A percentile compares a stretch with the other conserved stretches of the same genome.
Evolutionary conservation across 1,140 invertebrate genomes (phyloP).

Genomic region (Dendrolimus punctatus): DNA sequence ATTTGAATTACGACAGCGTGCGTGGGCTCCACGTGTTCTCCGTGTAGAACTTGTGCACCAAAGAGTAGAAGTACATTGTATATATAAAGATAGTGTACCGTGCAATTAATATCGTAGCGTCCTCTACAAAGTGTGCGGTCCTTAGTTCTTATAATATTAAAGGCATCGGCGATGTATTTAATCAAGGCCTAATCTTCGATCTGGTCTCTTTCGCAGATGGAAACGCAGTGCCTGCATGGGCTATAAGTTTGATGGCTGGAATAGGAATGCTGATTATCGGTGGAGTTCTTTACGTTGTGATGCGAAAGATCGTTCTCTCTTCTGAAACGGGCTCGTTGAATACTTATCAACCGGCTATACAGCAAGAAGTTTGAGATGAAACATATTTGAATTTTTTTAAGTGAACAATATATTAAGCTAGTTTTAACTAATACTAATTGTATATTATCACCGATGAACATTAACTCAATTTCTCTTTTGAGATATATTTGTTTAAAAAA

Average conservation of each 20-base stretch:
- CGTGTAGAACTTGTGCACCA: too few species aligned
- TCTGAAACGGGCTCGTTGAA: constrained; percentile 53
- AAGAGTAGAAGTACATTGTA: too few species aligned
- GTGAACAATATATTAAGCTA: too few species aligned
- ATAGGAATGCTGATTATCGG: constrained; percentile 78
- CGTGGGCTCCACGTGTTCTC: neutral
- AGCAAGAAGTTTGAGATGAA: constrained; percentile 34
- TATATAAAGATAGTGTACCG: neutral
- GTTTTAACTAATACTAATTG: too few species aligned
- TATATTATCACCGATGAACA: too few species aligned
- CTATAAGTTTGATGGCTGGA: constrained; percentile 77
- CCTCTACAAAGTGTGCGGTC: neutral
- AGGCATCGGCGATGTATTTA: neutral
- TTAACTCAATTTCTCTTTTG: too few species aligned
- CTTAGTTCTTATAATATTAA: too few species aligned
- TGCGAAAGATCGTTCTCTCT: constrained; percentile 77
- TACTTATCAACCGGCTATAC: constrained; percentile 61
- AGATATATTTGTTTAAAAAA: too few species aligned
- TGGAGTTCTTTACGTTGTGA: constrained; percentile 76
- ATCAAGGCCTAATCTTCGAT: neutral
- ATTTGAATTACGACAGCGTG: neutral
- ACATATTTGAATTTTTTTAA: too few species aligned
- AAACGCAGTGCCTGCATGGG: constrained; percentile 81
- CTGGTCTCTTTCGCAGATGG: constrained; percentile 68
- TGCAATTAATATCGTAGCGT: neutral